These are phyloP conservation scores for Drosophila auraria DNA, from an alignment of 1,140 invertebrate species.

Conservation along the genomic window DNA sequence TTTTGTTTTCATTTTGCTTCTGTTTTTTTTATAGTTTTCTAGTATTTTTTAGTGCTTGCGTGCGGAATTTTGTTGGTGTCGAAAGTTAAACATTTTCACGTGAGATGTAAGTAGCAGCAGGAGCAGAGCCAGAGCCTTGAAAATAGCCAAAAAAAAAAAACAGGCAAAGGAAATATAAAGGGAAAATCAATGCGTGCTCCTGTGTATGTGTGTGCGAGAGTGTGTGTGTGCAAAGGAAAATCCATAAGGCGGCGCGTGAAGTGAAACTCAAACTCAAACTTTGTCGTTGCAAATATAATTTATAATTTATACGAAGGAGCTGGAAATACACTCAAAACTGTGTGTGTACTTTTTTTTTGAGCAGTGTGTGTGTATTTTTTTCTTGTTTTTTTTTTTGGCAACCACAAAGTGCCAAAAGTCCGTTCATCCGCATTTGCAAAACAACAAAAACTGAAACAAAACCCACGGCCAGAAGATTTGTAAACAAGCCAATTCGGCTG, in stretches of 20 bases:
- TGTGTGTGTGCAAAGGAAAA: slow-evolving; percentile 52
- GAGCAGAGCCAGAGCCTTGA: slow-evolving; percentile 51
- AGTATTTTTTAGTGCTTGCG: slow-evolving; percentile 77
- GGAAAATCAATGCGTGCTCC: slow-evolving; percentile 72
- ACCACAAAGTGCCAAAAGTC: slow-evolving; percentile 28
- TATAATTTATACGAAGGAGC: slow-evolving; percentile 46
- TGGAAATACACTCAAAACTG: background rate
- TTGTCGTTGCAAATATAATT: slow-evolving; percentile 50
- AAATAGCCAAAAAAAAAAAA: slow-evolving; percentile 40
- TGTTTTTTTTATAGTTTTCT: slow-evolving; percentile 21
- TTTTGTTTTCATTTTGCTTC: slow-evolving; percentile 15
- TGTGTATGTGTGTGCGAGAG: slow-evolving; percentile 9
- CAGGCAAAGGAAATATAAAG: slow-evolving; percentile 27
- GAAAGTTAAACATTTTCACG: slow-evolving; percentile 59
- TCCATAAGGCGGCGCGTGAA: slow-evolving; percentile 68
- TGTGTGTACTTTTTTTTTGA: slow-evolving; percentile 21
- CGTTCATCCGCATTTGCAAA: slow-evolving; percentile 4
- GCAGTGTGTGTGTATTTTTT: slow-evolving; percentile 8
- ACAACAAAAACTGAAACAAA: slow-evolving; percentile 11
- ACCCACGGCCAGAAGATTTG: slow-evolving; percentile 40
- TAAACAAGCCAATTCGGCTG: slow-evolving; percentile 72
- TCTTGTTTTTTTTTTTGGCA: slow-evolving; percentile 21
- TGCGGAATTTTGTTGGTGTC: slow-evolving; percentile 62
- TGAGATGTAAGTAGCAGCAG: slow-evolving; percentile 57
- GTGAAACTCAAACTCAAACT: slow-evolving; percentile 56